Evolutionary conservation across 2,797 vertebrate genomes (phyloP).

Genomic region (Mus caroli): DNA sequence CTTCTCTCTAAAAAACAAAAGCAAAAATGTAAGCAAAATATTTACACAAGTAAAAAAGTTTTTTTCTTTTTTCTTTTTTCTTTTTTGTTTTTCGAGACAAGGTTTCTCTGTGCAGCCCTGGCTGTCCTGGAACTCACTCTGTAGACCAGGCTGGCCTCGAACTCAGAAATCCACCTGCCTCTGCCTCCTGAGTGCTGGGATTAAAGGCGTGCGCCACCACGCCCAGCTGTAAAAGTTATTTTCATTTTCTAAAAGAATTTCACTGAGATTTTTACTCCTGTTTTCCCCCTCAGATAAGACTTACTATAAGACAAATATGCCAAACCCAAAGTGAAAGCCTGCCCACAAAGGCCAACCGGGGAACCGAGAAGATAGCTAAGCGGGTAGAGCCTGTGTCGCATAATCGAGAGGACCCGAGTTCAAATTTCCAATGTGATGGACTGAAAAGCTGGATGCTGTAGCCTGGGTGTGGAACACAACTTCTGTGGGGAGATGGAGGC

Average conservation of each 20-base stretch:
- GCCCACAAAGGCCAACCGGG: not conserved
- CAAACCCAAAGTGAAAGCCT: not conserved
- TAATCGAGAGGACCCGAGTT: not conserved
- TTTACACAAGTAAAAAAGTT: not conserved
- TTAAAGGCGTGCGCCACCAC: no score
- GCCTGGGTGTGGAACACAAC: not conserved
- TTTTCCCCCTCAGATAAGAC: not conserved
- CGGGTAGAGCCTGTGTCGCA: no score
- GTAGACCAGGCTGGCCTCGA: no score
- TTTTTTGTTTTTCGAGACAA: no score
- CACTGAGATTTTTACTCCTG: not conserved
- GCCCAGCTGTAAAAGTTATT: slow-evolving; percentile 12
- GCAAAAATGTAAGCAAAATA: not conserved
- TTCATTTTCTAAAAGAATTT: slow-evolving; percentile 53
- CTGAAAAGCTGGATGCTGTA: not conserved
- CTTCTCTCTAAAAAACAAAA: not conserved
- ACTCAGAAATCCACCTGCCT: no score
- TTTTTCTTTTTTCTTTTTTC: no score
- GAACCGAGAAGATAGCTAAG: not conserved
- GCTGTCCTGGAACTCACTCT: no score
- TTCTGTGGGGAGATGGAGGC: no score
- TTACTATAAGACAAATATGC: slow-evolving; percentile 39
- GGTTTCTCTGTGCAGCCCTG: no score
- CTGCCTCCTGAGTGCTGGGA: no score
- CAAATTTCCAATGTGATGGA: not conserved